Evolutionary conservation across 2,888 invertebrate genomes (phyloP).

Genomic region (Tiphia femorata): DNA sequence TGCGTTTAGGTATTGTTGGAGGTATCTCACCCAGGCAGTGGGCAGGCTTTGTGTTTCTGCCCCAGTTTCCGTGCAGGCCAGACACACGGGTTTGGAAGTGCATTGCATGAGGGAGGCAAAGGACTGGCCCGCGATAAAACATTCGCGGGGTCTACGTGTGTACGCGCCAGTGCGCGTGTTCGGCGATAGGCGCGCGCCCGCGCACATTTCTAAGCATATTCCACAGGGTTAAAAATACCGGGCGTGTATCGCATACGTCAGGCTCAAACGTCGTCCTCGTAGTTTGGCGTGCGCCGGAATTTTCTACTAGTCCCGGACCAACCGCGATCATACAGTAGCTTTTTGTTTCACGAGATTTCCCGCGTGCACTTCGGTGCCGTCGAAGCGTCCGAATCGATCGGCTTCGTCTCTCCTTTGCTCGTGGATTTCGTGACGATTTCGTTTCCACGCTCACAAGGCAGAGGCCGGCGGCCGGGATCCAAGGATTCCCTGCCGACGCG

Average conservation of each 20-base stretch:
- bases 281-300: constrained; percentile 25
- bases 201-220: constrained; percentile 13
- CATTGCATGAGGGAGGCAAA: constrained; percentile 50
- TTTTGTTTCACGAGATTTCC: constrained; percentile 30
- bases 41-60: constrained; percentile 63
- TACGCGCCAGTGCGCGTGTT: neutral
- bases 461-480: neutral
- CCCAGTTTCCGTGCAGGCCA: constrained; percentile 57
- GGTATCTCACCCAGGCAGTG: constrained; percentile 59
- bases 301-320: constrained; percentile 18
- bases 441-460: neutral
- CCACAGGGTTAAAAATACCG: constrained; percentile 63
- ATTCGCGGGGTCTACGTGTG: constrained; percentile 59
- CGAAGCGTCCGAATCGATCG: constrained; percentile 18
- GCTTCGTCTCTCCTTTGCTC: constrained; percentile 1
- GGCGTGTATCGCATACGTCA: constrained; percentile 32
- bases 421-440: neutral
- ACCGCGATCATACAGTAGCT: constrained; percentile 15
- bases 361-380: constrained; percentile 13
- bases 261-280: constrained; percentile 1
- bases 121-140: constrained; percentile 61
- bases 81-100: constrained; percentile 55
- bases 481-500: neutral
- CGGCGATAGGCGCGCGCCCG: constrained; percentile 8
- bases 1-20: constrained; percentile 61